Base-by-base conservation (phyloP, 2,888 invertebrate species). In the Plebejus argus region DNA sequence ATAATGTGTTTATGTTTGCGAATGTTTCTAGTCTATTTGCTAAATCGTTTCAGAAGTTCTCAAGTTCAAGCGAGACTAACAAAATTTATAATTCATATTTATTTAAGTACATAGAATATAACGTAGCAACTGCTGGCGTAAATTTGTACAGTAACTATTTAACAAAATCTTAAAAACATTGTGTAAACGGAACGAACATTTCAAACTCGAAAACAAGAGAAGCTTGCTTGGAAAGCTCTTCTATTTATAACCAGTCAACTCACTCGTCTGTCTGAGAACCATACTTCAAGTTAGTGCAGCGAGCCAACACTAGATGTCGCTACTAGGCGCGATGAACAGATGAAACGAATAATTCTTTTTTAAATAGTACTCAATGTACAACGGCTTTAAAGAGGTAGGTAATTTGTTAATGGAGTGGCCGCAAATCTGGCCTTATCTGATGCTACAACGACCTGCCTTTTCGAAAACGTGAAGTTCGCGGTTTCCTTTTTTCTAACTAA, bases 361-460 rank as follows among this genome's bases (percentile, higher is more conserved):
- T 45, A 70, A 76, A n/a, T 35, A 74, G 39, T 76, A 20, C 8
- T 70, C 53, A 61, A 77, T 49, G 49, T 74, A 85, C 82, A 81
- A 84, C 83, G 82, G 84, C 79, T 86, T 86, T 86, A 88, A 88
- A 87, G 87, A 86, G 88, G 90, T 90, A 86, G 88, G 90, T 90
- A 91, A 93, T 93, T 93, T 91, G 92, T 90, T 90, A 93, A 93
- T 92, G 91, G 91, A 82, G 84, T 83, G 86, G 87, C 86, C 89
- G 91, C 92, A 92, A 93, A 93, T 92, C 91, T 89, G 86, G 84
- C 83, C 87, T 87, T 92, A 94, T 94, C 93, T 88, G 91, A 91
- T 91, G 87, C 86, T 87, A 83, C 88, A 85, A 82, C 88, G 88
- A 88, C 88, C 90, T 88, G 90, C 88, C 89, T 89, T 90, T 91